Percentiles rank a stretch among this genome's conserved stretches.
phyloP scores from a whole-genome alignment of 64 coral and sea anemone species.

The Hydrozoanthus tunicans region DNA sequence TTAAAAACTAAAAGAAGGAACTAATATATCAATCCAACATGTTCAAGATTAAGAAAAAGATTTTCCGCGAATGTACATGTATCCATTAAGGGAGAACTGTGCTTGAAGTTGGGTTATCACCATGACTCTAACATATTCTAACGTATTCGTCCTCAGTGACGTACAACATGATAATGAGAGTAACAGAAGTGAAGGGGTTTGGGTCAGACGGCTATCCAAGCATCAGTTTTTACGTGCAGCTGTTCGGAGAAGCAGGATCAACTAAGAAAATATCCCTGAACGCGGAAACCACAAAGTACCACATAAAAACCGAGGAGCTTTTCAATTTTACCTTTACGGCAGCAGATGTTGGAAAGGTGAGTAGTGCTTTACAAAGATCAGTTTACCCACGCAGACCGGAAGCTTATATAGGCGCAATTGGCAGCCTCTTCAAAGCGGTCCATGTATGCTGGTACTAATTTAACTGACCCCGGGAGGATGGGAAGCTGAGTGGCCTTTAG shows the following conservation, averaged over 20 bases:
- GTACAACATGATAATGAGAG: conserved; percentile 52
- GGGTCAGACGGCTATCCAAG: conserved; percentile 45
- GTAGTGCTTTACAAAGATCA: neutral
- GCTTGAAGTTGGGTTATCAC: no score
- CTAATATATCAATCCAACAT: no score
- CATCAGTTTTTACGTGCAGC: conserved; percentile 43
- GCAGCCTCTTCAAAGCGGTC: no score
- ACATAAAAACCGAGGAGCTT: conserved; percentile 48
- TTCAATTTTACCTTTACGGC: conserved; percentile 46
- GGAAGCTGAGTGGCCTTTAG: no score
- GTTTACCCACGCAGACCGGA: no score
- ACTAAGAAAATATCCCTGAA: conserved; percentile 47
- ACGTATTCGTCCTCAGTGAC: conserved; percentile 3
- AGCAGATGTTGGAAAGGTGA: conserved; percentile 49
- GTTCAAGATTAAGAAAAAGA: no score
- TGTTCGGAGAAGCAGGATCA: conserved; percentile 42
- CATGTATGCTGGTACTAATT: no score
- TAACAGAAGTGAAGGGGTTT: conserved; percentile 49
- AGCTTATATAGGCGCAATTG: no score
- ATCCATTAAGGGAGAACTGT: no score
- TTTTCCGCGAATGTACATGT: no score
- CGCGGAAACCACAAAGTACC: conserved; percentile 22
- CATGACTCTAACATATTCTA: neutral
- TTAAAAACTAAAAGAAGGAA: no score
- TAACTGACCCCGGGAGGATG: no score